Evolutionary conservation across 2,888 invertebrate species (phyloP), one percentile per base, ranked within the genome.

Genomic region (Drosophila neonasuta): DNA sequence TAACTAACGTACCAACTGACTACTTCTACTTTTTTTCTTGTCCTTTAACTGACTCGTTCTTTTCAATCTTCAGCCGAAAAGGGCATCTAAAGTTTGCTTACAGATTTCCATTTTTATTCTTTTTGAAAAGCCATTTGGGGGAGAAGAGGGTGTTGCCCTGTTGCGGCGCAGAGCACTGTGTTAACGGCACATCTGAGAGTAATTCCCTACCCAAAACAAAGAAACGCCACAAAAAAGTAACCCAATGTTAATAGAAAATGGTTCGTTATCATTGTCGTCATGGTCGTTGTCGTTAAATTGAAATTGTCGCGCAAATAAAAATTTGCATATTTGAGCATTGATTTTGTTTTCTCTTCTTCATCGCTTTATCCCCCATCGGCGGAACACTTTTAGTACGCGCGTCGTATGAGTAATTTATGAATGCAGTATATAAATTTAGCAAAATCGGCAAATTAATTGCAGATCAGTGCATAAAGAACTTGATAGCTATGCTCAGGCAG

Each of bases 321-420:
- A 89, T 89, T 89, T 89, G 88, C 89, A 89, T 89, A 89, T 87
- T 89, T 88, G 77, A 87, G 79, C 86, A 84, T 86, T 87, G 86
- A 86, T 87, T 85, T 86, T 56, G 61, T 54, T 29, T 10, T 32
- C 36, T 11, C 30, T 39, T 30, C 32, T 13, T 8, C 24, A 8
- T n/a, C 15, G 24, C 13, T 29, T 1, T 24, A 34, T 10, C 41
- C 8, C 50, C 68, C 62, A 42, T 54, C 65, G 70, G 71, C 20
- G 61, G n/a, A 24, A 62, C 61, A 45, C 67, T 55, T 49, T 59
- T 59, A 76, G 70, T 76, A 70, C 15, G 66, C 76, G 72, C 74
- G 80, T 76, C 84, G 87, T 78, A 86, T 83, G 77, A 75, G 79
- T 75, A 77, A 79, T 68, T 61, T 68, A 60, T 62, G 63, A 71